Conservation (phyloP, 1,140 invertebrate species). For the Tetramorium alpestre region DNA sequence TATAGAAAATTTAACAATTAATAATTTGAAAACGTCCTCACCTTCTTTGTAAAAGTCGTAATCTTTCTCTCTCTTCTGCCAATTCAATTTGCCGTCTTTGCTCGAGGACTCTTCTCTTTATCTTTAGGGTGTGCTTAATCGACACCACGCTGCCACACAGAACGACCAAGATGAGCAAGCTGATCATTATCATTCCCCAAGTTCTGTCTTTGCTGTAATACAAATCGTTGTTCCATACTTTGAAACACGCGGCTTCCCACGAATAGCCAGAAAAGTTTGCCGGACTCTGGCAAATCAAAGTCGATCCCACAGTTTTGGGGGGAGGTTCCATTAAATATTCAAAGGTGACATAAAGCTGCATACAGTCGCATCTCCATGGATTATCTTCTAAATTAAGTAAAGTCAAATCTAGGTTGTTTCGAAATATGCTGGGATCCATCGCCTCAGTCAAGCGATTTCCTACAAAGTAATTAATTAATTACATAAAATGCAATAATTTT, state of each 20-base stretch:
- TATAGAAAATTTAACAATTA: neutral
- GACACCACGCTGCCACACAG: slow-evolving; percentile 84
- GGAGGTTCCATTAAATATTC: slow-evolving; percentile 87
- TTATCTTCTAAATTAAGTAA: slow-evolving; percentile 88
- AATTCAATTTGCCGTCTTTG: slow-evolving; percentile 85
- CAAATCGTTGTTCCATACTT: slow-evolving; percentile 85
- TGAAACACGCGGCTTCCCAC: slow-evolving; percentile 89
- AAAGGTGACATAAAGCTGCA: slow-evolving; percentile 87
- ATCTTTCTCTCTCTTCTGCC: slow-evolving; percentile 85
- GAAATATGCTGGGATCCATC: slow-evolving; percentile 87
- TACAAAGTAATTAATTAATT: slow-evolving; percentile 64
- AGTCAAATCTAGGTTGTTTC: slow-evolving; percentile 87
- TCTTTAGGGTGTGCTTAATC: slow-evolving; percentile 85
- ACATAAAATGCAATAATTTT: neutral
- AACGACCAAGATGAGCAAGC: slow-evolving; percentile 83
- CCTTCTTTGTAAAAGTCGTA: slow-evolving; percentile 88
- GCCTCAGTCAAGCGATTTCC: slow-evolving; percentile 89
- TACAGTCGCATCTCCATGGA: slow-evolving; percentile 91
- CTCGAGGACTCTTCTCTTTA: slow-evolving; percentile 84
- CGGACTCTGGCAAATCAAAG: slow-evolving; percentile 88
- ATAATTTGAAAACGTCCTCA: slow-evolving; percentile 64
- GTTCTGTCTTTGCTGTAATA: slow-evolving; percentile 84
- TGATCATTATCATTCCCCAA: slow-evolving; percentile 87
- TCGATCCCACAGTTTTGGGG: slow-evolving; percentile 84
- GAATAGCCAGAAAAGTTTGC: slow-evolving; percentile 87